These are phyloP conservation scores for Sclerodermus sp. DNA, from an alignment of 2,888 invertebrate species.

Conservation along the genomic window DNA sequence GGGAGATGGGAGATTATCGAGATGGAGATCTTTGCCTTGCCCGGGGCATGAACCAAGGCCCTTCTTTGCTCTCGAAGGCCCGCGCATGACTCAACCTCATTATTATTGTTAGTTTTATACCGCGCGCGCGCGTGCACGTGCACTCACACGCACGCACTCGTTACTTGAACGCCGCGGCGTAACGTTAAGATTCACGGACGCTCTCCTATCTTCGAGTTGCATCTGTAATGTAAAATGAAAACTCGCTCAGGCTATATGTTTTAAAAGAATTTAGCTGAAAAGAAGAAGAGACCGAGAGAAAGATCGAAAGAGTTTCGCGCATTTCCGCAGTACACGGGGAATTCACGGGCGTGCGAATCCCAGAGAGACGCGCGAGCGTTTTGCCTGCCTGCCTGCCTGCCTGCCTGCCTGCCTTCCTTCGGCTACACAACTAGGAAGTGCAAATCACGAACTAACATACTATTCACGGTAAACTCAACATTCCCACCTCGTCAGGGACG, in stretches of 20 bases:
- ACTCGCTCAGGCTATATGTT: no score
- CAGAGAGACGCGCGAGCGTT: no score
- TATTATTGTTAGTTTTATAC: conserved; percentile 44
- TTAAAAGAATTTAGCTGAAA: neutral
- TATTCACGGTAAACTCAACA: conserved; percentile 48
- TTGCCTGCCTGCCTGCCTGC: no score
- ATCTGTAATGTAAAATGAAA: no score
- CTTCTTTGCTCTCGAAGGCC: conserved; percentile 48
- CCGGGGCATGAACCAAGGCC: conserved; percentile 54
- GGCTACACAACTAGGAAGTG: conserved; percentile 45
- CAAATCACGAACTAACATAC: conserved; percentile 44
- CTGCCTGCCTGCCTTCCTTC: no score
- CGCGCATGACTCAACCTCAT: conserved; percentile 52
- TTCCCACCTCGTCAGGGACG: conserved; percentile 53
- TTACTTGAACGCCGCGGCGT: no score
- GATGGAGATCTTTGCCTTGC: conserved; percentile 50
- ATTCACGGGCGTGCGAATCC: no score
- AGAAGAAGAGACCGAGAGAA: neutral
- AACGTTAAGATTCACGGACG: no score
- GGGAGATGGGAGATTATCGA: conserved; percentile 15
- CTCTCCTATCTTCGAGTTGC: no score
- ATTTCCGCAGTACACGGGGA: conserved; percentile 2
- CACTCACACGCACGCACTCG: neutral
- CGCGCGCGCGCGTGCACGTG: conserved; percentile 1
- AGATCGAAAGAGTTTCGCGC: neutral